phyloP scores from a whole-genome alignment of 2,888 invertebrate species.

The Cosmopolites sordidus region DNA sequence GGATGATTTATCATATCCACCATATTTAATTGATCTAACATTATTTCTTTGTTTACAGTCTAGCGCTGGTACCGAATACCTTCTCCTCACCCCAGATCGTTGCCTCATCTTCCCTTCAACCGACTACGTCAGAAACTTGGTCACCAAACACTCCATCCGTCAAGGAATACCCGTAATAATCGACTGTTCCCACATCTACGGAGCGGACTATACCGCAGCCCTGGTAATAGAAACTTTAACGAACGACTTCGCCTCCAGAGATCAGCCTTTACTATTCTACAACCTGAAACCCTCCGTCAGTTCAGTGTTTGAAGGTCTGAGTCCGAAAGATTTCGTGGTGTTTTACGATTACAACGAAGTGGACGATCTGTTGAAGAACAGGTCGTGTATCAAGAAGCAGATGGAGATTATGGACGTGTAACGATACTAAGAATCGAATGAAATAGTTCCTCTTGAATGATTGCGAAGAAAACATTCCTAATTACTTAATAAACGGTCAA shows the following conservation, averaged over 20 bases:
- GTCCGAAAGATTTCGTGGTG: slow-evolving; percentile 69
- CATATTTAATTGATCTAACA: too few species aligned
- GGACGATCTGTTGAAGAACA: slow-evolving; percentile 58
- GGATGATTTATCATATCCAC: too few species aligned
- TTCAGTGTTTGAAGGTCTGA: slow-evolving; percentile 77
- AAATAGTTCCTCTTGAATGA: too few species aligned
- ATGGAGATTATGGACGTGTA: slow-evolving; percentile 23
- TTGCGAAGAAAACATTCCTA: too few species aligned
- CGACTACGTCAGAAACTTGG: slow-evolving; percentile 80
- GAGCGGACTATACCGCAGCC: slow-evolving; percentile 86
- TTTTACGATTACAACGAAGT: slow-evolving; percentile 74
- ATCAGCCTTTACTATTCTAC: slow-evolving; percentile 74
- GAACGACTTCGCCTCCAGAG: slow-evolving; percentile 68
- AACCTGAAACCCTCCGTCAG: slow-evolving; percentile 82
- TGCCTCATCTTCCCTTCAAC: slow-evolving; percentile 87
- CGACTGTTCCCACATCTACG: slow-evolving; percentile 83
- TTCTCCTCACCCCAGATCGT: slow-evolving; percentile 81
- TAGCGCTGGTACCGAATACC: slow-evolving; percentile 65
- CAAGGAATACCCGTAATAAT: slow-evolving; percentile 73
- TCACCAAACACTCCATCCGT: slow-evolving; percentile 72
- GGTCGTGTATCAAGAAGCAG: slow-evolving; percentile 28
- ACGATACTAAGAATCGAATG: too few species aligned
- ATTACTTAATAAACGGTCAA: too few species aligned
- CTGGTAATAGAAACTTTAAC: slow-evolving; percentile 72
- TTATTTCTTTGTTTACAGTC: slow-evolving; percentile 52